Base-by-base conservation (phyloP, 2,888 invertebrate genomes). In the Noctua comes region DNA sequence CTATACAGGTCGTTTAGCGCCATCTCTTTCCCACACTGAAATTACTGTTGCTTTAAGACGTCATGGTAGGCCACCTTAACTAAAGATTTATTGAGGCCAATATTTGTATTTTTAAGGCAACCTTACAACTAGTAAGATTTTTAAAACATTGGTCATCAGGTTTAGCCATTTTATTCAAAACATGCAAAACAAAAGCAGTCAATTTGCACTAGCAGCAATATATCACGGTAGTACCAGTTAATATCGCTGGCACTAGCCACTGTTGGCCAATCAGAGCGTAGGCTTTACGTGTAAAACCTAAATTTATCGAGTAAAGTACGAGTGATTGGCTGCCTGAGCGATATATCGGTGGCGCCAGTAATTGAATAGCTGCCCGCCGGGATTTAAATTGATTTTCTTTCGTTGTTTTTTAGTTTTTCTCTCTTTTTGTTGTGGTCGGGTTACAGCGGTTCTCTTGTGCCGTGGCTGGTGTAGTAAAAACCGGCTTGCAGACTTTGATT, bases 241-340 rank as follows among this genome's bases (percentile, higher is more conserved):
- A 82, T 88, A 82, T 71, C 68, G 40, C 73, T 77, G 51, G 76
- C 73, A 76, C 71, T 68, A 51, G 64, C 57, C 70, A 76, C 76
- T 88, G 84, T 81, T 69, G 59, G 73, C 79, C 88, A 84, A 85
- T 88, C 86, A 88, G 86, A 86, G 77, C 76, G 79, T 73, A 87
- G 87, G 88, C 82, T 88, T 87, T 79, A 73, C 81, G 85, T 86
- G 88, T 91, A 90, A 91, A 93, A 90, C 89, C 92, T 89, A 88
- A 91, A 94, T 94, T 94, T 93, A 93, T 93, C 86, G 89, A 84
- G 87, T 83, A 87, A 90, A 89, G 88, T 87, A 89, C 86, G 80
- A 91, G 90, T 88, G 90, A 91, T 91, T 91, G 91, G 90, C 82
- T 80, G 77, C 62, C 84, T 87, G 85, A 88, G 80, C 86, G 86